Evolutionary conservation across 1,140 invertebrate species (phyloP), one percentile per base, ranked within the genome.

Genomic region (Ridgeia piscesae): DNA sequence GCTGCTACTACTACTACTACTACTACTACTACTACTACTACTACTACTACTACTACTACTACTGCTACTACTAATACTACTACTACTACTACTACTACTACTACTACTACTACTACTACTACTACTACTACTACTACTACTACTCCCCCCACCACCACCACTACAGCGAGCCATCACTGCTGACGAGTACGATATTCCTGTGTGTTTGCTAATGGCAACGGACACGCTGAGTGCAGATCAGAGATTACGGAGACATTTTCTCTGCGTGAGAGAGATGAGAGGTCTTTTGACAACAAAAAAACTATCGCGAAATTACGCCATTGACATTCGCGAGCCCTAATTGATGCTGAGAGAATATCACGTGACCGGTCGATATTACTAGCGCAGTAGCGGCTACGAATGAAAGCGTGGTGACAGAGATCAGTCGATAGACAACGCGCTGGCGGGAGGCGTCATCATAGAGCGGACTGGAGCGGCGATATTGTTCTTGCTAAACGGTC

Each of bases 51-150:
- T 88, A 88, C 88, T 88, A 88, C 88, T 88, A 88, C 88, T 88
- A 88, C 88, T 88, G 88, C 88, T n/a, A n/a, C n/a, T n/a, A n/a
- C n/a, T n/a, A n/a, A n/a, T n/a, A n/a, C n/a, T n/a, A n/a, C n/a
- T n/a, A 88, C 88, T 88, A 88, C 88, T 88, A 88, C 88, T 88
- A 88, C 88, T 88, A 88, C 88, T 88, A 88, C 88, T 88, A 88
- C 88, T 88, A 88, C 88, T 88, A 88, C 88, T 88, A 88, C 88
- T 88, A 88, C 88, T 88, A 88, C 88, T 88, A 88, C 88, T 88
- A 88, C 88, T 88, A 88, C 88, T 88, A 88, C 88, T 88, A n/a
- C n/a, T n/a, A n/a, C n/a, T n/a, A n/a, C n/a, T n/a, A n/a, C n/a
- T n/a, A n/a, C n/a, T n/a, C n/a, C n/a, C n/a, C n/a, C n/a, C n/a